Evolutionary conservation across 2,113 vertebrate species (phyloP), one percentile per base, ranked within the genome.

Genomic region (Cyprinodon tularosa): DNA sequence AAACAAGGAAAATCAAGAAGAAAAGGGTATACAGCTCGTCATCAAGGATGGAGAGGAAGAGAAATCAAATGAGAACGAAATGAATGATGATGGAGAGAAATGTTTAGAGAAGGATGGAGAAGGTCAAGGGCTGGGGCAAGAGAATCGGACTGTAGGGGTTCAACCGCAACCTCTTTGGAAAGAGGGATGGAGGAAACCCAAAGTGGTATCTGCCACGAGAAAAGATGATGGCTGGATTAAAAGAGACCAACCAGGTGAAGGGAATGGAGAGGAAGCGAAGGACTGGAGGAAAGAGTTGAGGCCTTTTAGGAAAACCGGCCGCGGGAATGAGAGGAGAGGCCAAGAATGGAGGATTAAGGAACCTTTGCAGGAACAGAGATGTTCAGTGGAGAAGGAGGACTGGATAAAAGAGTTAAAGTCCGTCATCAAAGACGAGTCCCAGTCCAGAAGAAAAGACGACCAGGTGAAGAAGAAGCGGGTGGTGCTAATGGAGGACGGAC

Each of bases 391-490:
- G 57, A 85, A 77, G 70, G 82, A 79, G 0, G 85, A 87, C 53
- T 91, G 89, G 91, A 84, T 91, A 0, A 91, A 82, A 8, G 91
- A 93, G 77, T 79, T 92, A 39, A 93, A 91, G 84, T 90, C 89
- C 0, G 87, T 89, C 3, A 91, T 92, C 14, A 90, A 44, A 68
- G 66, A 81, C 0, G 78, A 82, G 6, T 71, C 67, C 2, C 45
- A 72, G 77, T 60, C 80, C 13, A 81, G n/a, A 42, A 71, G 79
- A 17, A 84, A 80, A 69, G 77, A 78, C 37, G 88, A 92, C 72
- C 72, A 77, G 9, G 78, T 82, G 22, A 92, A 89, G 83, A 92
- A 83, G 29, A 93, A 91, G 57, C 77, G 82, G 36, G 92, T 91
- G 65, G 91, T 93, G 48, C 77, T 93, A 45, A 4, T 92, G 50